Conservation (phyloP, 2,888 invertebrate genomes). For the Trachelus iudaicus region DNA sequence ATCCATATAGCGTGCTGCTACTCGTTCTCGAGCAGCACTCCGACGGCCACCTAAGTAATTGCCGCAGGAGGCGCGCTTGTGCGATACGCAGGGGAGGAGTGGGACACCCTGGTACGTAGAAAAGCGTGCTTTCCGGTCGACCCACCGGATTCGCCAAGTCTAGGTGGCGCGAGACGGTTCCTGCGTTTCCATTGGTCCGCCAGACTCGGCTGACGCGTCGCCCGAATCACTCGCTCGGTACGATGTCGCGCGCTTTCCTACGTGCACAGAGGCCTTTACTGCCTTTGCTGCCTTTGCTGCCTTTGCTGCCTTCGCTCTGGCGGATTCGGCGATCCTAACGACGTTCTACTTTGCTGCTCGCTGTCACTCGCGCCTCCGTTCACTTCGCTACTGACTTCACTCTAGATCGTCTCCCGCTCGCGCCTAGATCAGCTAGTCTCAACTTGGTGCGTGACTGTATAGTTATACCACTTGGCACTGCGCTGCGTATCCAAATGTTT, state of each 20-base stretch:
- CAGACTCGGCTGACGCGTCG: slow-evolving; percentile 52
- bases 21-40: background rate
- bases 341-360: background rate
- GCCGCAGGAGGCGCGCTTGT: background rate
- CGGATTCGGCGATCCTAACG: background rate
- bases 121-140: slow-evolving; percentile 24
- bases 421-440: background rate
- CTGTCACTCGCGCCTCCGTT: background rate
- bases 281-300: background rate
- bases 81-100: background rate
- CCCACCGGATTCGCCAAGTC: slow-evolving; percentile 48
- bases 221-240: background rate
- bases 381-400: background rate
- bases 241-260: background rate
- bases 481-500: background rate
- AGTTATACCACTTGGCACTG: background rate
- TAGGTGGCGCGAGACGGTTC: slow-evolving; percentile 58
- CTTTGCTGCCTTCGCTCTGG: background rate
- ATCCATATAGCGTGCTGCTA: background rate
- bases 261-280: background rate
- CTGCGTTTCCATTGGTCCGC: slow-evolving; percentile 51
- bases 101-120: slow-evolving; percentile 9
- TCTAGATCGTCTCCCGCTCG: background rate
- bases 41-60: background rate
- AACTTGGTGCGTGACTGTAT: background rate